Conservation (phyloP, 2,888 invertebrate species). For the Pinctada fucata region DNA sequence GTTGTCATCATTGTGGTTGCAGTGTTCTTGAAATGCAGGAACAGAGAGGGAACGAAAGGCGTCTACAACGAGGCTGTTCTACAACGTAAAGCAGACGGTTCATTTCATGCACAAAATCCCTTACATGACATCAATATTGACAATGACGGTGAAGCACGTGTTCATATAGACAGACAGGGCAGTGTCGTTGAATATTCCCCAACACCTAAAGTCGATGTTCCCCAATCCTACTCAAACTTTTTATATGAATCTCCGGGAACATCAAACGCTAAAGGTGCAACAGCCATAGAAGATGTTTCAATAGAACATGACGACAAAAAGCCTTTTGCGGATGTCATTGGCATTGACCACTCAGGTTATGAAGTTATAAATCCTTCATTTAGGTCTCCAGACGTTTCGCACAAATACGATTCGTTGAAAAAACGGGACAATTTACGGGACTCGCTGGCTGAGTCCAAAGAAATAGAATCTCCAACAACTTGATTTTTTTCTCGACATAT, state of each 20-base stretch:
- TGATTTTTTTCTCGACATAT: too few species aligned
- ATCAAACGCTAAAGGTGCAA: not conserved
- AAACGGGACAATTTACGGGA: not conserved
- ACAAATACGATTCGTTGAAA: conserved; percentile 8
- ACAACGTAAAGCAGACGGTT: conserved; percentile 18
- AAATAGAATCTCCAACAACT: conserved; percentile 12
- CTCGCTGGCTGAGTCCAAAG: conserved; percentile 15
- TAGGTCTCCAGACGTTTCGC: not conserved
- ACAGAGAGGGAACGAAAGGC: not conserved
- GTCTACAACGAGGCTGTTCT: conserved; percentile 12
- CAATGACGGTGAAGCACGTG: not conserved
- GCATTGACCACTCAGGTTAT: not conserved
- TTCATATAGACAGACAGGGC: not conserved
- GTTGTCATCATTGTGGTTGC: conserved; percentile 40
- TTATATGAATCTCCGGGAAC: not conserved
- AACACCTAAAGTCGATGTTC: not conserved
- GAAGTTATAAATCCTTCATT: conserved; percentile 1
- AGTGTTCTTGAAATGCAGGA: not conserved
- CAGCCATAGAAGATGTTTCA: not conserved
- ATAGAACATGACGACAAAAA: conserved; percentile 15
- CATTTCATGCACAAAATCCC: conserved; percentile 24
- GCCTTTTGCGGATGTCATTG: conserved; percentile 1
- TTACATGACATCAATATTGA: conserved; percentile 2
- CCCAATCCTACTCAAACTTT: conserved; percentile 8
- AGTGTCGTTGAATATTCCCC: conserved; percentile 18